Percentiles rank a stretch among this genome's conserved stretches.
Evolutionary conservation across 2,113 vertebrate species (phyloP).

Genomic region (Chamaea fasciata): DNA sequence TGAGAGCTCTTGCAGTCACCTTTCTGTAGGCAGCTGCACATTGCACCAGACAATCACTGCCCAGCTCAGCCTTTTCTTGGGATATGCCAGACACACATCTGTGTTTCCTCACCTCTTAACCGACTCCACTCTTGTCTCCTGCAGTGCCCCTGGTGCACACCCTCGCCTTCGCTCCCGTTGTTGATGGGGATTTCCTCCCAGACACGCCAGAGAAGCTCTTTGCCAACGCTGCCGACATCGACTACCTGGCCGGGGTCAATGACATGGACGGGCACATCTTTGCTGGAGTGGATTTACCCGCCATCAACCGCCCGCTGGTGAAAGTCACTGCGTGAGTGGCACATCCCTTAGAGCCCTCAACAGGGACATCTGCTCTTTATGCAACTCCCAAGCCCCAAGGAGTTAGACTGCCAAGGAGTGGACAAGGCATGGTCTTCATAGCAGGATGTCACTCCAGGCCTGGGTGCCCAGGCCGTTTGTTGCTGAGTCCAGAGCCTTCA

Average conservation of each 20-base stretch:
- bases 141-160: conserved; percentile 78
- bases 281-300: conserved; percentile 73
- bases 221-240: conserved; percentile 79
- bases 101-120: not conserved
- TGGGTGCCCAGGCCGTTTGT: not conserved
- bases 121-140: not conserved
- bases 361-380: not conserved
- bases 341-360: not conserved
- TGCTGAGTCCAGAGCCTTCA: not conserved
- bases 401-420: not conserved
- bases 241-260: conserved; percentile 85
- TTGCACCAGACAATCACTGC: too few relatives aligned
- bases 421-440: not conserved
- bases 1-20: not conserved
- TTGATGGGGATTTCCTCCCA: conserved; percentile 91
- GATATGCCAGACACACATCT: not conserved
- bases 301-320: conserved; percentile 68
- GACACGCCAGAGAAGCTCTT: conserved; percentile 79
- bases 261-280: conserved; percentile 89
- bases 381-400: not conserved
- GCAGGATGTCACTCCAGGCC: not conserved
- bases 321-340: conserved; percentile 71
- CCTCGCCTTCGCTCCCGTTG: conserved; percentile 74
- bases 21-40: too few relatives aligned
- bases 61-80: too few relatives aligned